phyloP scores from a whole-genome alignment of 2,888 invertebrate species.

The Steromphala cineraria region DNA sequence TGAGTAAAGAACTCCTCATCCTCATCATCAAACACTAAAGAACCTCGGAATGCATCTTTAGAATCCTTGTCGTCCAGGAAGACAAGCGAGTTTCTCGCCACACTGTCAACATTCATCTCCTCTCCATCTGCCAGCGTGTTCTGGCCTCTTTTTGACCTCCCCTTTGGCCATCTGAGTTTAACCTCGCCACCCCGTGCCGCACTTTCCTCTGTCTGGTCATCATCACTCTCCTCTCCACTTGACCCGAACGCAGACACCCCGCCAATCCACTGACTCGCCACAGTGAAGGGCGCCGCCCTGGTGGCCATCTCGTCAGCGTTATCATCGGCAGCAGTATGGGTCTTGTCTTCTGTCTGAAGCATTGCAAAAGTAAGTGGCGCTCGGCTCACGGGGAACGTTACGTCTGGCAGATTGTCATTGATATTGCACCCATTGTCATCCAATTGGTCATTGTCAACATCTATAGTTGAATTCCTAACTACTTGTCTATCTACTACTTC shows the following conservation, averaged over 20 bases:
- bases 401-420: constrained; percentile 31
- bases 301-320: constrained; percentile 73
- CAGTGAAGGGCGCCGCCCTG: constrained; percentile 80
- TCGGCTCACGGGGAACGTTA: constrained; percentile 43
- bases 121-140: constrained; percentile 67
- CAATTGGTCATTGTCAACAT: constrained; percentile 19
- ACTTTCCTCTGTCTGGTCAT: constrained; percentile 52
- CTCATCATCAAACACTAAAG: constrained; percentile 64
- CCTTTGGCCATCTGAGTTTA: constrained; percentile 50
- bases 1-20: constrained; percentile 36
- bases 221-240: constrained; percentile 83
- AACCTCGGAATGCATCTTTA: constrained; percentile 54
- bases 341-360: constrained; percentile 67
- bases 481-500: background rate
- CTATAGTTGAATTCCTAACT: constrained; percentile 19
- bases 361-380: constrained; percentile 65
- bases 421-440: constrained; percentile 31
- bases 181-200: constrained; percentile 54
- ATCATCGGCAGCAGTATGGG: constrained; percentile 64
- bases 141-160: constrained; percentile 49
- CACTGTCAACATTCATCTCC: constrained; percentile 61
- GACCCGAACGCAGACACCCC: constrained; percentile 91
- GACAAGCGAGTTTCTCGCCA: constrained; percentile 60
- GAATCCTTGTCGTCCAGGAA: constrained; percentile 58
- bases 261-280: constrained; percentile 95